phyloP scores from a whole-genome alignment of 2,797 vertebrate genomes.

The Poeciliopsis turneri region DNA sequence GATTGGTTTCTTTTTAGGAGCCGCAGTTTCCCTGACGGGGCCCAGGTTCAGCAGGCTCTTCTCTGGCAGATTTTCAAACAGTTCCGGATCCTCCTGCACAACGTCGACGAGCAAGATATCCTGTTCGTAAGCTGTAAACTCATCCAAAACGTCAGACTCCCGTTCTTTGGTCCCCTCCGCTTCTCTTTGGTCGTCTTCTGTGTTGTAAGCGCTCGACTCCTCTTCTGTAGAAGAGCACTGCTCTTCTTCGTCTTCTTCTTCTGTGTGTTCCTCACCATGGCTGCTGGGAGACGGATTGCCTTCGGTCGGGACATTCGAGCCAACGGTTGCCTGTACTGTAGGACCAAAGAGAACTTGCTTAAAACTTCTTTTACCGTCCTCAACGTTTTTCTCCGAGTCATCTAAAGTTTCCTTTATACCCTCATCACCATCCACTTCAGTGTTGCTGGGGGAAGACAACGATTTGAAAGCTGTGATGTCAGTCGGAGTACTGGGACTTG shows the following conservation, averaged over 20 bases:
- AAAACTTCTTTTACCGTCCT: constrained; percentile 4
- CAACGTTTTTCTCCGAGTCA: neutral
- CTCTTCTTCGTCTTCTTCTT: constrained; percentile 9
- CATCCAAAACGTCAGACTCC: constrained; percentile 67
- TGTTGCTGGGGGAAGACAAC: neutral
- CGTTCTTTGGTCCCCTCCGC: constrained; percentile 24
- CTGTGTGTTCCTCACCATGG: constrained; percentile 17
- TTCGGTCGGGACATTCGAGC: constrained; percentile 14
- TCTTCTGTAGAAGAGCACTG: neutral
- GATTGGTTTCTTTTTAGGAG: constrained; percentile 27
- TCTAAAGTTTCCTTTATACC: constrained; percentile 16
- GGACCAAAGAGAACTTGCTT: constrained; percentile 8
- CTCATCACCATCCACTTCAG: constrained; percentile 7
- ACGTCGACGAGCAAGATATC: constrained; percentile 92
- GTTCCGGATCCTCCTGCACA: constrained; percentile 91
- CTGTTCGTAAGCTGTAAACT: constrained; percentile 87
- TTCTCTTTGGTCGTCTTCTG: neutral
- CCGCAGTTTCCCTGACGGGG: constrained; percentile 27
- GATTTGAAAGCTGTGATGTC: neutral
- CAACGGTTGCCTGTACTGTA: neutral
- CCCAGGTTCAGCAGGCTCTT: constrained; percentile 56
- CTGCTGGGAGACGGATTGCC: constrained; percentile 31
- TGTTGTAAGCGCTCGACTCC: neutral
- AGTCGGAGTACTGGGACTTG: neutral
- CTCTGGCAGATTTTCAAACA: constrained; percentile 81